Evolutionary conservation across 2,113 vertebrate species (phyloP), one percentile per base, ranked within the genome.

Genomic region (Pelecanoides urinatrix): DNA sequence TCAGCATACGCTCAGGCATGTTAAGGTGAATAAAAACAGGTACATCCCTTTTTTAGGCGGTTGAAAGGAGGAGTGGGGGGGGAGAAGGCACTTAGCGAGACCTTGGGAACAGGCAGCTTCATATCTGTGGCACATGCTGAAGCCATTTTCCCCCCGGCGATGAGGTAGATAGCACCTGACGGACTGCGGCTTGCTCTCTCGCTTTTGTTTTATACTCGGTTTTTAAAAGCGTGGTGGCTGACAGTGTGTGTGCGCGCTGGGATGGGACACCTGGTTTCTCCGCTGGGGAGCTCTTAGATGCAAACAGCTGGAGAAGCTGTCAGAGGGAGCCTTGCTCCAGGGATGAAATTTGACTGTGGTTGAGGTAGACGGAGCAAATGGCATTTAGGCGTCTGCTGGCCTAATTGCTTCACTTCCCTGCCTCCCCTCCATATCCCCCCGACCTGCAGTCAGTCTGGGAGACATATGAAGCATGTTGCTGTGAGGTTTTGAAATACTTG

Each of bases 171-270:
- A 74, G 34, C 59, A 55, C 58, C 77, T 68, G 80, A 29, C 11
- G 52, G 79, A 42, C 61, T 34, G 36, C 5, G 3, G 5, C 18
- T 44, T n/a, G 65, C 36, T 30, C 22, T 58, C 49, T 47, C n/a
- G 20, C 2, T 74, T 88, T 68, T 26, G 63, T 34, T 88, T 82
- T 47, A 11, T 14, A 14, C 11, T 66, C 3, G 0, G 5, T 56
- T 90, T 91, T 86, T 47, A 23, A 40, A 66, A 62, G 58, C 0
- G 0, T 44, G 23, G 77, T 52, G 58, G 42, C 42, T 84, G 30
- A 38, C 50, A 8, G 30, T 0, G 8, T 23, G 29, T 30, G 40
- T 5, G 18, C 5, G 4, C 38, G 16, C 32, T 53, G 1, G 0
- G 20, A 38, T 47, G 38, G 56, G 65, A 94, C 75, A 78, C 85